Evolutionary conservation across 2,797 vertebrate genomes (phyloP).

Genomic region (Enteromius radiatus): DNA sequence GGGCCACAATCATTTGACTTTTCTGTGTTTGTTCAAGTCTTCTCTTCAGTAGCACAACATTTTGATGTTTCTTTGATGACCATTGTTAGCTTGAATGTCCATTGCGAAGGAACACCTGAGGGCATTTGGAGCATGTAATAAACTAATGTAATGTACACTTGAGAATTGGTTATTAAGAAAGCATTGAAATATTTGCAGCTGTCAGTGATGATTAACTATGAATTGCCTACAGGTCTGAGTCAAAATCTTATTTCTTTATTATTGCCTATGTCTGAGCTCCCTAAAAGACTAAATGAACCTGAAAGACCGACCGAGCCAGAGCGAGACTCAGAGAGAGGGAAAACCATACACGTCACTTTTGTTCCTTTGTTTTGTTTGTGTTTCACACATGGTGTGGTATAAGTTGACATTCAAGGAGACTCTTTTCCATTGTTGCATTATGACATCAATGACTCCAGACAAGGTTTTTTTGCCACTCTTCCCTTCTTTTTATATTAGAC

Average conservation of each 20-base stretch:
- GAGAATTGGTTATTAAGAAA: constrained; percentile 49
- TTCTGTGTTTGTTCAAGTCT: constrained; percentile 53
- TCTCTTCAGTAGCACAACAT: constrained; percentile 76
- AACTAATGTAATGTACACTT: constrained; percentile 51
- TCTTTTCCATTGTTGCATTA: constrained; percentile 82
- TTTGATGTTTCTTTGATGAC: constrained; percentile 64
- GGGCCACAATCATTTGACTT: constrained; percentile 75
- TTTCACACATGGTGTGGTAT: constrained; percentile 81
- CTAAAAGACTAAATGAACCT: constrained; percentile 67
- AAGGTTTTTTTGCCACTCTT: constrained; percentile 78
- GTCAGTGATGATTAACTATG: constrained; percentile 86
- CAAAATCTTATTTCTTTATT: constrained; percentile 66
- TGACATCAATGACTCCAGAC: constrained; percentile 65
- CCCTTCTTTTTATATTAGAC: constrained; percentile 83
- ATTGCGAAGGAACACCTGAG: constrained; percentile 52
- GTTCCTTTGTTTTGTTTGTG: constrained; percentile 29
- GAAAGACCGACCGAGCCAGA: constrained; percentile 3
- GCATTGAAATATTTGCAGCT: constrained; percentile 50
- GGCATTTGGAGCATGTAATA: constrained; percentile 50
- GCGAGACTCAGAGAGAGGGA: constrained; percentile 57
- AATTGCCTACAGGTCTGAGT: constrained; percentile 80
- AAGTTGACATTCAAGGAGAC: constrained; percentile 82
- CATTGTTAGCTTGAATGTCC: constrained; percentile 43
- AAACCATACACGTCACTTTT: constrained; percentile 54
- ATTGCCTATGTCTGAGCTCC: constrained; percentile 80